These are phyloP conservation scores for Melanaphis sacchari DNA, from an alignment of 1,140 invertebrate species.

Conservation along the genomic window DNA sequence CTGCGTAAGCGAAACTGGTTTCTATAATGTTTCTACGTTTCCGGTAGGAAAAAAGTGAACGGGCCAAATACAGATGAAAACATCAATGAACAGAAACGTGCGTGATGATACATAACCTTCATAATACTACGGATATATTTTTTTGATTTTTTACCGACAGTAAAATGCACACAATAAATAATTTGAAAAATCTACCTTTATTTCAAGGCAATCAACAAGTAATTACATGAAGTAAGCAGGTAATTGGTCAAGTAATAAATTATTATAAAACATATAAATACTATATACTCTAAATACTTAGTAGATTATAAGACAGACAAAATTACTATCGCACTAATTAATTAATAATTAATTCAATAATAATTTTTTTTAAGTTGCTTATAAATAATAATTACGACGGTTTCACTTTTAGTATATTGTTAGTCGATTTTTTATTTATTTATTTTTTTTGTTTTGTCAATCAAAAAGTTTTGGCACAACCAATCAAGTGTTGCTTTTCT, in stretches of 20 bases:
- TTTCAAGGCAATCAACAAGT: constrained; percentile 17
- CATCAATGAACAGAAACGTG: neutral
- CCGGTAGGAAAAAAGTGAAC: constrained; percentile 25
- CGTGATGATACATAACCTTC: constrained; percentile 21
- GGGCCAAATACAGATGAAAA: neutral
- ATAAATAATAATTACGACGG: neutral
- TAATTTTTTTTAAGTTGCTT: neutral
- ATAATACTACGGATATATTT: neutral
- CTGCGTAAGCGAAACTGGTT: neutral
- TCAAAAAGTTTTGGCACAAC: neutral
- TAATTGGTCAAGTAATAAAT: neutral
- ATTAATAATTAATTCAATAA: constrained; percentile 8
- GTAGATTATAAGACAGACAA: neutral
- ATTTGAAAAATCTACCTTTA: neutral
- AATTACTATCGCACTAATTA: neutral
- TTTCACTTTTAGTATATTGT: neutral
- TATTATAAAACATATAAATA: no score
- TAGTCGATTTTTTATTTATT: no score
- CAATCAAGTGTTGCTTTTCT: neutral
- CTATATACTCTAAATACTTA: neutral
- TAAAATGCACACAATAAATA: neutral
- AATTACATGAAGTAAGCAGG: neutral
- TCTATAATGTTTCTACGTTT: neutral
- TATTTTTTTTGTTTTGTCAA: neutral
- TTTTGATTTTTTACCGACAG: neutral